Conservation (phyloP, 1,140 invertebrate species). For the Araneus ventricosus region DNA sequence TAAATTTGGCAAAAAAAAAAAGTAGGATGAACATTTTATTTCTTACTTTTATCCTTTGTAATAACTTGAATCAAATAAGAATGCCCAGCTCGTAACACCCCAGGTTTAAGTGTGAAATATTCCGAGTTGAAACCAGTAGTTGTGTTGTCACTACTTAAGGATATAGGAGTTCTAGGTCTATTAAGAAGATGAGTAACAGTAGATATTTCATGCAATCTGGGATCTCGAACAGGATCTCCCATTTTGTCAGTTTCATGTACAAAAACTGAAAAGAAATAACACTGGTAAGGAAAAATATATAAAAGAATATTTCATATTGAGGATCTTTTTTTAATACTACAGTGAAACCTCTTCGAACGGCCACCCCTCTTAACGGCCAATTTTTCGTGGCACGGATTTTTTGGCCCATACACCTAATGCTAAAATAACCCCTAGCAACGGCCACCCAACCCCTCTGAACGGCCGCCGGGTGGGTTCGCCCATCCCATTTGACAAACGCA, state of each 20-base stretch:
- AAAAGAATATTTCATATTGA: too few species aligned
- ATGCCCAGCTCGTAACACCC: slow-evolving; percentile 43
- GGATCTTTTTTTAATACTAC: too few species aligned
- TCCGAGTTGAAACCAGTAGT: slow-evolving; percentile 55
- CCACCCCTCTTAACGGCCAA: too few species aligned
- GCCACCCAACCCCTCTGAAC: too few species aligned
- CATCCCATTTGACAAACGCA: too few species aligned
- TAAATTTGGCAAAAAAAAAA: too few species aligned
- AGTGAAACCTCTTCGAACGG: too few species aligned
- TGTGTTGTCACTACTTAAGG: neutral
- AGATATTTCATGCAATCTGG: neutral
- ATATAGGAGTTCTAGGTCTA: slow-evolving; percentile 44
- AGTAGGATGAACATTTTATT: neutral
- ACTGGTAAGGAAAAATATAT: too few species aligned
- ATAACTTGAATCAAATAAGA: slow-evolving; percentile 66
- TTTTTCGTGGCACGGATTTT: too few species aligned
- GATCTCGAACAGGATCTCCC: slow-evolving; percentile 61
- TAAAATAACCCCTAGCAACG: too few species aligned
- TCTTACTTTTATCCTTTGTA: slow-evolving; percentile 31
- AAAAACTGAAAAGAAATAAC: slow-evolving; percentile 8
- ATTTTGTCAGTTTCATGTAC: neutral
- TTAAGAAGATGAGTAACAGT: slow-evolving; percentile 41
- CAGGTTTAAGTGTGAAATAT: slow-evolving; percentile 63
- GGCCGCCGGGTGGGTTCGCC: too few species aligned
- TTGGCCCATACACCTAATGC: too few species aligned